Evolutionary conservation across 2,888 invertebrate genomes (phyloP).

Genomic region (Onthophagus sagittarius): DNA sequence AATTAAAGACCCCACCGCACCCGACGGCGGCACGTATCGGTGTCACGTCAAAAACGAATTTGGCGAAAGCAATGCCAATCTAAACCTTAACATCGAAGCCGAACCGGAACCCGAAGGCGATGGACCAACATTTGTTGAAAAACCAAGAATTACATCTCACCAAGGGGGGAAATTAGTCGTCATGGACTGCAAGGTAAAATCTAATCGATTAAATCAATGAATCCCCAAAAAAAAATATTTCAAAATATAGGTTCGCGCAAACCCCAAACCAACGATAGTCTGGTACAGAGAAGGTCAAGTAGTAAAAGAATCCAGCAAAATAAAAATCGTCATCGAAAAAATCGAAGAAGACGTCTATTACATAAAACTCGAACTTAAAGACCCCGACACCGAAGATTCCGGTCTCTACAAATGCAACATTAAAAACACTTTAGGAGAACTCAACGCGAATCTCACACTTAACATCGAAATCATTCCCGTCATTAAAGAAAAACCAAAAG

Average conservation of each 20-base stretch:
- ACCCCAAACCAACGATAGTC: slow-evolving; percentile 74
- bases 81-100: slow-evolving; percentile 95
- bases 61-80: slow-evolving; percentile 95
- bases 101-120: slow-evolving; percentile 91
- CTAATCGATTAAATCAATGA: background rate
- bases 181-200: slow-evolving; percentile 76
- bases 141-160: slow-evolving; percentile 82
- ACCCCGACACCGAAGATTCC: slow-evolving; percentile 92
- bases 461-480: slow-evolving; percentile 98
- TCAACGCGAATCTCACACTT: slow-evolving; percentile 93
- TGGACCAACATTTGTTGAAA: slow-evolving; percentile 91
- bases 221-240: background rate
- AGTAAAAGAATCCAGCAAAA: slow-evolving; percentile 77
- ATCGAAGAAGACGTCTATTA: slow-evolving; percentile 80
- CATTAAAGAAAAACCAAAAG: slow-evolving; percentile 88
- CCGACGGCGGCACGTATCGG: slow-evolving; percentile 84
- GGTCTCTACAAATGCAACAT: slow-evolving; percentile 98
- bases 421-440: slow-evolving; percentile 92
- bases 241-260: slow-evolving; percentile 51
- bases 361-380: slow-evolving; percentile 80
- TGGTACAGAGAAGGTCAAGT: slow-evolving; percentile 81
- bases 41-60: slow-evolving; percentile 94
- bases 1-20: slow-evolving; percentile 76
- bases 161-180: slow-evolving; percentile 78
- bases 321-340: slow-evolving; percentile 68